Evolutionary conservation across 2,797 vertebrate genomes (phyloP).

Genomic region (Cynodonichthys magdalenae): DNA sequence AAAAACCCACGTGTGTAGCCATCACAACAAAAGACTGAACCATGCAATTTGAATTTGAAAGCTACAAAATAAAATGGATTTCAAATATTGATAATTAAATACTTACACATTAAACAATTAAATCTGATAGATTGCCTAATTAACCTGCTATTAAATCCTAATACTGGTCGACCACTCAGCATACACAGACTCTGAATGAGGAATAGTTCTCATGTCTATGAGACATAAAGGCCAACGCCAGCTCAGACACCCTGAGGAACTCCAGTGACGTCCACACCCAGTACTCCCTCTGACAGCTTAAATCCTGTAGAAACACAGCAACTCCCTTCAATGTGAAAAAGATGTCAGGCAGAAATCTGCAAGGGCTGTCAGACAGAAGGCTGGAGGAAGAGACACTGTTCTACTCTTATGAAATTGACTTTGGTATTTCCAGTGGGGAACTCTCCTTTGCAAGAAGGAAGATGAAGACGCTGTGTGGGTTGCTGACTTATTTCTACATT

Average conservation of each 20-base stretch:
- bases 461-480: conserved; percentile 36
- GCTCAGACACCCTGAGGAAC: conserved; percentile 38
- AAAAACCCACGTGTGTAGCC: no score
- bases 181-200: conserved; percentile 1
- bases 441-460: conserved; percentile 56
- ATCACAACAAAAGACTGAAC: not conserved
- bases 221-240: conserved; percentile 20
- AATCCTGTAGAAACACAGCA: conserved; percentile 41
- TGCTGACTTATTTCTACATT: conserved; percentile 34
- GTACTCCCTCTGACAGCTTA: conserved; percentile 22
- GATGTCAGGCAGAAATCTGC: conserved; percentile 29
- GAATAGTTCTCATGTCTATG: conserved; percentile 20
- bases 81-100: not conserved
- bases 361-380: conserved; percentile 30
- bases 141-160: conserved; percentile 2
- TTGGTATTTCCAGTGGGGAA: conserved; percentile 54
- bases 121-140: not conserved
- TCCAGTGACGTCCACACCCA: conserved; percentile 42
- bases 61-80: conserved; percentile 5
- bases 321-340: conserved; percentile 36
- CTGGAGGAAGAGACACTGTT: conserved; percentile 29
- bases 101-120: not conserved
- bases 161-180: not conserved
- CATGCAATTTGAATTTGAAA: not conserved
- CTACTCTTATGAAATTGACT: conserved; percentile 47